These are phyloP conservation scores for Caenorhabditis wallacei DNA, from an alignment of 2,888 invertebrate genomes.

Conservation along the genomic window DNA sequence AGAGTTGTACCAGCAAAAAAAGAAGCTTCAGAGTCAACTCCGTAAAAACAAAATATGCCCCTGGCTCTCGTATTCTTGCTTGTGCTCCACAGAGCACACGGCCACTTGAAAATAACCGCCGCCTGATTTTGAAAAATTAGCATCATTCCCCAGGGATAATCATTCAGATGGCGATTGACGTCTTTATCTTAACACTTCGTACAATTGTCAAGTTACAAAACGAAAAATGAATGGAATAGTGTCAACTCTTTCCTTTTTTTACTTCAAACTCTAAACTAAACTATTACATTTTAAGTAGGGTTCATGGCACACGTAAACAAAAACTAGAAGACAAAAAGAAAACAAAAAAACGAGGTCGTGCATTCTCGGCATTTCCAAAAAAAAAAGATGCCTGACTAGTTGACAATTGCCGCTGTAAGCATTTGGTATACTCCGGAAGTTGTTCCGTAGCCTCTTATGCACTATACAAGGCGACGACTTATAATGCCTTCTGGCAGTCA, in stretches of 20 bases:
- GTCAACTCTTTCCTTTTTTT: conserved; percentile 18
- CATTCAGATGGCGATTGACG: conserved; percentile 40
- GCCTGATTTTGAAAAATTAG: conserved; percentile 61
- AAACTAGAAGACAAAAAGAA: conserved; percentile 37
- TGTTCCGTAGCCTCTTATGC: conserved; percentile 33
- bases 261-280: conserved; percentile 25
- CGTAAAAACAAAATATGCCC: conserved; percentile 41
- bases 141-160: conserved; percentile 55
- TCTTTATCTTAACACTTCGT: conserved; percentile 45
- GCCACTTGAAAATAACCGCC: conserved; percentile 53
- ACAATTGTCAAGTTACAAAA: conserved; percentile 22
- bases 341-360: conserved; percentile 23
- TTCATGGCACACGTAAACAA: conserved; percentile 44
- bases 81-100: conserved; percentile 14
- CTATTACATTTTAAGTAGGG: conserved; percentile 41
- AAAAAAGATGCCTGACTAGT: conserved; percentile 33
- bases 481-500: conserved; percentile 39
- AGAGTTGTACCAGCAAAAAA: conserved; percentile 34
- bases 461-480: conserved; percentile 47
- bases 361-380: conserved; percentile 39
- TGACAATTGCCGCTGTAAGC: conserved; percentile 52
- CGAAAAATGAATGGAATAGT: conserved; percentile 10
- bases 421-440: conserved; percentile 42
- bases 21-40: conserved; percentile 29
- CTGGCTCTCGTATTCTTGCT: conserved; percentile 20